phyloP scores from a whole-genome alignment of 2,113 vertebrate species.

The Spheniscus mendiculus region DNA sequence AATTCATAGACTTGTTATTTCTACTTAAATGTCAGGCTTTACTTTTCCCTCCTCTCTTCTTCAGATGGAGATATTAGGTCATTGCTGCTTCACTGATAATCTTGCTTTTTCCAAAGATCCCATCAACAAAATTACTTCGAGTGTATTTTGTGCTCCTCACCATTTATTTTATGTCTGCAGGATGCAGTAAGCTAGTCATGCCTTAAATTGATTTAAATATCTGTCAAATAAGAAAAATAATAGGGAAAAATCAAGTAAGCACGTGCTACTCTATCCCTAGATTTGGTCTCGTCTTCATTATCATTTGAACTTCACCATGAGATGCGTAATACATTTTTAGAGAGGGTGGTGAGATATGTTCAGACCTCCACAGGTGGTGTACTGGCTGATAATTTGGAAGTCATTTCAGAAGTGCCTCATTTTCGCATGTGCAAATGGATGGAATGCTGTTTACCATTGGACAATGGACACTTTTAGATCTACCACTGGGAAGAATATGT shows the following conservation, averaged over 20 bases:
- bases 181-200: background rate
- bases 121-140: background rate
- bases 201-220: background rate
- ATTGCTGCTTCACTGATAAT: background rate
- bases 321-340: background rate
- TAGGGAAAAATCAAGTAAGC: background rate
- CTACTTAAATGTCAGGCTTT: background rate
- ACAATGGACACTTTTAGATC: background rate
- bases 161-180: background rate
- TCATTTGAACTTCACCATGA: background rate
- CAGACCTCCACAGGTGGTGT: background rate
- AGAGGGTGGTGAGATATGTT: background rate
- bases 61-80: background rate
- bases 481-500: accelerated
- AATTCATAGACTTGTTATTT: background rate
- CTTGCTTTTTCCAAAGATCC: background rate
- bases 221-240: background rate
- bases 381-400: background rate
- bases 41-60: background rate
- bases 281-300: background rate
- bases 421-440: background rate
- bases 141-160: background rate
- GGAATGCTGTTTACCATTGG: background rate
- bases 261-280: background rate
- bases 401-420: background rate